Evolutionary conservation across 2,113 vertebrate species (phyloP).

Genomic region (Dendropsophus ebraccatus): DNA sequence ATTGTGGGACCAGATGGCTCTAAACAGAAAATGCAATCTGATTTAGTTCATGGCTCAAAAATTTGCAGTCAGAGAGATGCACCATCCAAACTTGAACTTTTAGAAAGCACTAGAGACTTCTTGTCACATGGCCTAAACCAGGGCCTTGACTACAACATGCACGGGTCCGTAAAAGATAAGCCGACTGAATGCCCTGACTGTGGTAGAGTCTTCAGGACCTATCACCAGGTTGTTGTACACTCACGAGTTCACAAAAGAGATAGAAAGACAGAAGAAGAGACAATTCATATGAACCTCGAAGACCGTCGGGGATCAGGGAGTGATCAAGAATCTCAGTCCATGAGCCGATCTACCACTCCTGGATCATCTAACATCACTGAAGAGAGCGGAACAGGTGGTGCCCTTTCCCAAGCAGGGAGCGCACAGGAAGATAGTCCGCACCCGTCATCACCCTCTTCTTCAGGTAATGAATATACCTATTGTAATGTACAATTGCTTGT

Average conservation of each 20-base stretch:
- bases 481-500: not conserved
- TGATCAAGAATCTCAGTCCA: slow-evolving; percentile 96
- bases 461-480: slow-evolving; percentile 78
- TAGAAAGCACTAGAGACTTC: slow-evolving; percentile 90
- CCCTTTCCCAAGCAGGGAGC: slow-evolving; percentile 93
- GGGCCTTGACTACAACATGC: slow-evolving; percentile 88
- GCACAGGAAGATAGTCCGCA: slow-evolving; percentile 98
- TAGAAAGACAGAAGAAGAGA: slow-evolving; percentile 84
- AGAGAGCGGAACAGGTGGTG: slow-evolving; percentile 92
- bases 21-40: slow-evolving; percentile 92
- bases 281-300: slow-evolving; percentile 81
- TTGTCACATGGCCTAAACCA: slow-evolving; percentile 85
- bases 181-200: slow-evolving; percentile 96
- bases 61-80: slow-evolving; percentile 83
- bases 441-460: slow-evolving; percentile 93
- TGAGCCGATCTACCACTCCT: slow-evolving; percentile 95
- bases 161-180: slow-evolving; percentile 87
- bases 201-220: slow-evolving; percentile 94
- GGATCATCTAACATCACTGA: slow-evolving; percentile 97
- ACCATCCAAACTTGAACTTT: slow-evolving; percentile 88
- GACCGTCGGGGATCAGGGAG: slow-evolving; percentile 95
- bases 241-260: slow-evolving; percentile 95
- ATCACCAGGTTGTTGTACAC: slow-evolving; percentile 98
- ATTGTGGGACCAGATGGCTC: slow-evolving; percentile 86
- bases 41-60: slow-evolving; percentile 88